Conservation (phyloP, 2,888 invertebrate species). For the Drosophila diplacantha region DNA sequence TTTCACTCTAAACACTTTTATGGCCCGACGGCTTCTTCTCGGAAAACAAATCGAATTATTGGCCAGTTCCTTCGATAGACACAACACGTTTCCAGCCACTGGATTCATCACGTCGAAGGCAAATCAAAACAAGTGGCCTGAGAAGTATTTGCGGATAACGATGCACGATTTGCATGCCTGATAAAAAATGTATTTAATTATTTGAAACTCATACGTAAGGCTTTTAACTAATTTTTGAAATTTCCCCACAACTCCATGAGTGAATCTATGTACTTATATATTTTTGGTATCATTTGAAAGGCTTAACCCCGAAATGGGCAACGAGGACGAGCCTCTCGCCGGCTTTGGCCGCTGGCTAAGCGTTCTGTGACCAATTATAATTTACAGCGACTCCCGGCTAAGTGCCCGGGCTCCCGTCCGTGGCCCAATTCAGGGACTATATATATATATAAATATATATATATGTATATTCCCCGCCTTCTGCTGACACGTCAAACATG, state of each 20-base stretch:
- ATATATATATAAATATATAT: not conserved
- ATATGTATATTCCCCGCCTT: constrained; percentile 4
- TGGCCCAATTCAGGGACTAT: constrained; percentile 4
- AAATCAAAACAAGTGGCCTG: not conserved
- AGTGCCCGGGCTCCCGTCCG: not conserved
- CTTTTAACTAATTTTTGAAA: not conserved
- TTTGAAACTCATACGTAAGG: not conserved
- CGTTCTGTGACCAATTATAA: constrained; percentile 37
- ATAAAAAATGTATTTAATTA: not conserved
- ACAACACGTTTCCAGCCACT: constrained; percentile 1
- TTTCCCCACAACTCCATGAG: not conserved
- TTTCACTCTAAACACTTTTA: constrained; percentile 12
- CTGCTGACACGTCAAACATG: constrained; percentile 36
- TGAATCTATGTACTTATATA: not conserved
- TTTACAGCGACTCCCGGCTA: constrained; percentile 20
- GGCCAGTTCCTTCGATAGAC: not conserved
- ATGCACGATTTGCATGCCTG: not conserved
- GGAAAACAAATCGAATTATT: constrained; percentile 16
- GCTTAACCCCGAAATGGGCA: constrained; percentile 3
- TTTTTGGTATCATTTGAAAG: not conserved
- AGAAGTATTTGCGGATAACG: not conserved
- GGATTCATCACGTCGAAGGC: not conserved
- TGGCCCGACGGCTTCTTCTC: not conserved
- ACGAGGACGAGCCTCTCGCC: constrained; percentile 1
- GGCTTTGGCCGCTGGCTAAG: constrained; percentile 20